Base-by-base conservation (phyloP, 2,888 invertebrate genomes). In the Azorinus chamasolen region DNA sequence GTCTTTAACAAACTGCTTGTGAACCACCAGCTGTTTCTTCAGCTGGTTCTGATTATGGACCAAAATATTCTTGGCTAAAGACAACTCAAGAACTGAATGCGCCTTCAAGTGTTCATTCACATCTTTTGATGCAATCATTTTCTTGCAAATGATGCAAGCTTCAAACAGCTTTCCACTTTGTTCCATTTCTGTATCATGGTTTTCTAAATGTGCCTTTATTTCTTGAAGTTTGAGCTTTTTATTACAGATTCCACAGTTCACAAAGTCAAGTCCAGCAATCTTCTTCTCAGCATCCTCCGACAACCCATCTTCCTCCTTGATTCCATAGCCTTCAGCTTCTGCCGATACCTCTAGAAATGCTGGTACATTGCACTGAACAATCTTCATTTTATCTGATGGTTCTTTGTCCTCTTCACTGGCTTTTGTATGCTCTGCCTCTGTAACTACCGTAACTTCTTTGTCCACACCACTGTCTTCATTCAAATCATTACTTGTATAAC, bases 201-300 rank as follows among this genome's bases (percentile, higher is more conserved):
- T 59, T 14, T 59, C 18, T 2, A 63, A 45, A 41, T 63, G 62
- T 16, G 32, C 57, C 43, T 65, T 37, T 16, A 63, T 48, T 22
- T 70, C 63, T 8, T 63, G 41, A 50, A 63, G 18, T 8, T 48
- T 12, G 10, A 69, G 45, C 20, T 45, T 61, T 20, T 46, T 12
- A 18, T 62, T 51, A 54, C 69, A 69, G 16, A 69, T 25, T 18
- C 69, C 69, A 54, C 69, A 69, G 6, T 39, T 41, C 14, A 68
- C 53, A 32, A 6, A 32, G 5, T 32, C 32, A 4, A 32, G 4
- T 32, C 32, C 32, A 6, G 45, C 14, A 45, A 4, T 20, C 20
- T 18, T 20, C 43, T 57, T 37, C 6, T 51, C 51, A 41, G 2
- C 10, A 32, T 32, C 32, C 10, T 32, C 32, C 32, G 32, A 32